Evolutionary conservation across 2,888 invertebrate species (phyloP).

Genomic region (Leptinotarsa haldemani): DNA sequence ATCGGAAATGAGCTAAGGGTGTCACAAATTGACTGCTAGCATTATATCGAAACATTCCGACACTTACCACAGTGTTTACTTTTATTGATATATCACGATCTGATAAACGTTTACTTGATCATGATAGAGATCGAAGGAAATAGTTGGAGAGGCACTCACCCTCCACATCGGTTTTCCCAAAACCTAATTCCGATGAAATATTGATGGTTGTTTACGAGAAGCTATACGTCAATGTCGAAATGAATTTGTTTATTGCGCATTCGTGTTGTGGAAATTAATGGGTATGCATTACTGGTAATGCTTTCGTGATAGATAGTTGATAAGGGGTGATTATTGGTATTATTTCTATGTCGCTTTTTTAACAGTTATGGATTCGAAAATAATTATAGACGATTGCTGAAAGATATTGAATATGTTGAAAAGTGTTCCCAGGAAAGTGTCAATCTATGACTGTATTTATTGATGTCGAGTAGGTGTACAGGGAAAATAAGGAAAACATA

Average conservation of each 20-base stretch:
- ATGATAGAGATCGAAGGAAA: slow-evolving; percentile 41
- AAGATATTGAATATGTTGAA: neutral
- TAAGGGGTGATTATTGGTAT: neutral
- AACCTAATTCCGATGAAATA: slow-evolving; percentile 48
- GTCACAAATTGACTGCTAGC: slow-evolving; percentile 40
- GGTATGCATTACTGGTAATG: slow-evolving; percentile 12
- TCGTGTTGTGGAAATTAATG: neutral
- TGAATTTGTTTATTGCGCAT: slow-evolving; percentile 40
- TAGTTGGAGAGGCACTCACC: neutral
- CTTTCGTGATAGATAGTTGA: slow-evolving; percentile 4
- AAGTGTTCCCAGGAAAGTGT: too few relatives aligned
- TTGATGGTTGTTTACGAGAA: slow-evolving; percentile 41
- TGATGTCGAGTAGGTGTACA: too few relatives aligned
- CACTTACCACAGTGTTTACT: slow-evolving; percentile 48
- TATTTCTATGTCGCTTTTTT: neutral
- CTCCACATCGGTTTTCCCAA: slow-evolving; percentile 34
- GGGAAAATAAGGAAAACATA: too few relatives aligned
- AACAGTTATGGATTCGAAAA: neutral
- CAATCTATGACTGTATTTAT: too few relatives aligned
- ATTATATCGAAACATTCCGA: slow-evolving; percentile 35
- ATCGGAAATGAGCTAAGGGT: slow-evolving; percentile 23
- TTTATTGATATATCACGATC: slow-evolving; percentile 51
- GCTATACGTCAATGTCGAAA: slow-evolving; percentile 47
- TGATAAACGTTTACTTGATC: slow-evolving; percentile 51
- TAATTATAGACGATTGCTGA: neutral